Evolutionary conservation across 2,113 vertebrate species (phyloP).

Genomic region (Crocuta crocuta): DNA sequence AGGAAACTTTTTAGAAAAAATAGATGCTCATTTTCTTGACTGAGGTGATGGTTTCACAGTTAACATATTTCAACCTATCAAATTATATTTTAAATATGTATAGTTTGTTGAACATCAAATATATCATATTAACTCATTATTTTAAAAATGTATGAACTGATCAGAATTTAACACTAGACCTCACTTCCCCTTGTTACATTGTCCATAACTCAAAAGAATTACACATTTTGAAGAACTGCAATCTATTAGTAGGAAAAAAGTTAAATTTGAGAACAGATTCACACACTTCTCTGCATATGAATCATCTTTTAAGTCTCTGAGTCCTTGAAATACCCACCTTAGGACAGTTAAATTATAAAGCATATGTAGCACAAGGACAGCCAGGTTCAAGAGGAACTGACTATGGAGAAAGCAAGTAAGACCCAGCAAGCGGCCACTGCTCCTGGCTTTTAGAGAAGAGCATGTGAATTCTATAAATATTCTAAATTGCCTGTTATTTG

Average conservation of each 20-base stretch:
- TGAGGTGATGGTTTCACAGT: background rate
- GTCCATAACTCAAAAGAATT: background rate
- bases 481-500: background rate
- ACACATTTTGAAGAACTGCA: conserved; percentile 16
- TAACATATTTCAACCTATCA: conserved; percentile 35
- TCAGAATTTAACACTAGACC: conserved; percentile 29
- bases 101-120: background rate
- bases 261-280: conserved; percentile 50
- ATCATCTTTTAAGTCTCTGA: conserved; percentile 25
- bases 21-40: background rate
- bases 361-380: background rate
- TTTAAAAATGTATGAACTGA: conserved; percentile 1
- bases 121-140: background rate
- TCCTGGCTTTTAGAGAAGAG: background rate
- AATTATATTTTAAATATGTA: conserved; percentile 30
- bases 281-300: background rate
- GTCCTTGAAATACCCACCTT: conserved; percentile 4
- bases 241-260: background rate
- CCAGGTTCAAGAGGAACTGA: conserved; percentile 1
- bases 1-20: background rate
- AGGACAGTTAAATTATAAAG: conserved; percentile 19
- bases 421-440: background rate
- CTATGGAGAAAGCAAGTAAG: conserved; percentile 9
- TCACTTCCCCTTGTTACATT: conserved; percentile 11
- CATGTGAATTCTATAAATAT: conserved; percentile 1